These are phyloP conservation scores for Collichthys lucidus DNA, from an alignment of 2,113 vertebrate species.

Conservation along the genomic window DNA sequence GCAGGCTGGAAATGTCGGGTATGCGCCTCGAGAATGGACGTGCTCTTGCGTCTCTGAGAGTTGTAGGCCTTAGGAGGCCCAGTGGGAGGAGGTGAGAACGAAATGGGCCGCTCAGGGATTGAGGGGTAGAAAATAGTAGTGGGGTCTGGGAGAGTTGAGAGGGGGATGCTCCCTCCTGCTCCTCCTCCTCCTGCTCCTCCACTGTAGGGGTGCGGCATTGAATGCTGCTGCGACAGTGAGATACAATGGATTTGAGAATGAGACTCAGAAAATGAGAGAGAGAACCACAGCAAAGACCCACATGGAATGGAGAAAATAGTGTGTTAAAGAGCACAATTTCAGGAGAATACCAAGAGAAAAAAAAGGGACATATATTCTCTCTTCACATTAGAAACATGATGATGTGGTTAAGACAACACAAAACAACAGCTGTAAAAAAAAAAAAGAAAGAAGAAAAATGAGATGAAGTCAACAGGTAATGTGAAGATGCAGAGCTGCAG, in stretches of 20 bases:
- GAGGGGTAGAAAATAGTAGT: slow-evolving; percentile 90
- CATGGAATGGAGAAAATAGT: slow-evolving; percentile 47
- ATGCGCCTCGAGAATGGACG: slow-evolving; percentile 97
- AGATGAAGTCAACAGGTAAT: slow-evolving; percentile 16
- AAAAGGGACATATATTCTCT: not conserved
- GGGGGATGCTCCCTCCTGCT: slow-evolving; percentile 75
- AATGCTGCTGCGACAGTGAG: slow-evolving; percentile 96
- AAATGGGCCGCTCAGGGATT: slow-evolving; percentile 94
- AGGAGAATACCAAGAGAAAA: slow-evolving; percentile 30
- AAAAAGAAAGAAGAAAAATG: not conserved
- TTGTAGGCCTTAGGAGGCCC: slow-evolving; percentile 92
- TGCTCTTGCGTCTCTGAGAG: slow-evolving; percentile 96
- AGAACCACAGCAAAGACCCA: slow-evolving; percentile 63
- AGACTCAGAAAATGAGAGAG: slow-evolving; percentile 67
- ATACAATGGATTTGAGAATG: slow-evolving; percentile 91
- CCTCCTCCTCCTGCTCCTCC: slow-evolving; percentile 82
- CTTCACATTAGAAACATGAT: slow-evolving; percentile 28
- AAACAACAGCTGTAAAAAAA: not conserved
- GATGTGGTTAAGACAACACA: not conserved
- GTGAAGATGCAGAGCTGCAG: slow-evolving; percentile 19
- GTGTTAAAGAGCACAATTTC: slow-evolving; percentile 6
- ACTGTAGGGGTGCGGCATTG: slow-evolving; percentile 88
- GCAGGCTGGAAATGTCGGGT: slow-evolving; percentile 92
- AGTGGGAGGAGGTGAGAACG: slow-evolving; percentile 95
- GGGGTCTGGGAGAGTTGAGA: slow-evolving; percentile 89